Conservation (phyloP, 1,140 invertebrate species). For the Drosophila setifemur region DNA sequence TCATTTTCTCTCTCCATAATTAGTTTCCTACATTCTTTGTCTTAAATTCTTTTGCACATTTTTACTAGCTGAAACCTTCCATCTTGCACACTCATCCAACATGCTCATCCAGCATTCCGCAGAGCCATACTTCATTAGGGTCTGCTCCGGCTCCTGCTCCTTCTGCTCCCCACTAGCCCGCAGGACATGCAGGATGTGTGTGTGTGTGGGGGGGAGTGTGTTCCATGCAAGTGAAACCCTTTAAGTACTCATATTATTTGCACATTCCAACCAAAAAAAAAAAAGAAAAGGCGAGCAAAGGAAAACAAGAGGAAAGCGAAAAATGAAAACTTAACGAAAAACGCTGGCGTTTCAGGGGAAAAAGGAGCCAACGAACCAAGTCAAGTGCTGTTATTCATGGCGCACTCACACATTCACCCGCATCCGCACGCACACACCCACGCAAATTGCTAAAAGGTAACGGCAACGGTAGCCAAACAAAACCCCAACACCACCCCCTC, state of each 20-base stretch:
- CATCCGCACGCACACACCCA: constrained; percentile 15
- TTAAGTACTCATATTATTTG: constrained; percentile 72
- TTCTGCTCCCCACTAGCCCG: background rate
- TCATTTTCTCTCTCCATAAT: background rate
- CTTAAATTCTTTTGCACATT: constrained; percentile 19
- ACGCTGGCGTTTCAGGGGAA: constrained; percentile 4
- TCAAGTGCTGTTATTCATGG: constrained; percentile 76
- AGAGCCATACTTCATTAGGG: constrained; percentile 43
- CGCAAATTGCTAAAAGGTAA: constrained; percentile 74
- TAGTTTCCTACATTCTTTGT: constrained; percentile 18
- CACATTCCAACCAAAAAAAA: constrained; percentile 39
- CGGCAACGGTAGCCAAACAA: constrained; percentile 66
- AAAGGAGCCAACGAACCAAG: constrained; percentile 55
- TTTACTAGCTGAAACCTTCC: constrained; percentile 3
- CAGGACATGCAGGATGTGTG: background rate
- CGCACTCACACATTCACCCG: constrained; percentile 48
- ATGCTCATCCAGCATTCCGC: constrained; percentile 27
- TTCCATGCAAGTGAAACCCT: constrained; percentile 49
- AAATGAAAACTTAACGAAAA: constrained; percentile 32
- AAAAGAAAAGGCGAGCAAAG: constrained; percentile 8
- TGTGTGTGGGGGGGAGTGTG: too few species aligned
- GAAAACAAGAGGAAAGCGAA: constrained; percentile 22
- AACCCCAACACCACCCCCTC: constrained; percentile 18
- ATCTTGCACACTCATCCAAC: constrained; percentile 4
- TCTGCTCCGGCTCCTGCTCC: background rate